Evolutionary conservation across 2,797 vertebrate species (phyloP).

Genomic region (Chlorospingus flavigularis): DNA sequence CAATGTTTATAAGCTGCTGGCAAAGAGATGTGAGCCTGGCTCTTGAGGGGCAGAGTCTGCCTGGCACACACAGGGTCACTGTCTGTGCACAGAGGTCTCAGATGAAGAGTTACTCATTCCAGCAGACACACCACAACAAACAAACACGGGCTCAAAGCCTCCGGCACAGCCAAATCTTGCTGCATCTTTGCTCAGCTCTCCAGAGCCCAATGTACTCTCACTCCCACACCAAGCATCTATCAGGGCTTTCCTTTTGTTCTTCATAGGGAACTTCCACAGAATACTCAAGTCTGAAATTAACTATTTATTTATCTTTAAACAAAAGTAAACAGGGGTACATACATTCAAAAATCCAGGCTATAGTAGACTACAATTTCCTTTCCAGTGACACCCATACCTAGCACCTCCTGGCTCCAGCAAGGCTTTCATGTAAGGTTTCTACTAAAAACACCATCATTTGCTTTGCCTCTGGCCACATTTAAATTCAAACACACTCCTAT

Average conservation of each 20-base stretch:
- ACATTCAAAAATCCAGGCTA: background rate
- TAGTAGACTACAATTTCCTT: background rate
- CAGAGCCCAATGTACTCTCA: background rate
- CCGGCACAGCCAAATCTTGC: background rate
- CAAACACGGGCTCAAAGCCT: background rate
- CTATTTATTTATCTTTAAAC: background rate
- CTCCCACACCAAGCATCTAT: background rate
- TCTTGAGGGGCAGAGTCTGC: background rate
- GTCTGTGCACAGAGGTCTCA: background rate
- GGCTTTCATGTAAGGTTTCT: background rate
- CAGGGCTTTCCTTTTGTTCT: background rate
- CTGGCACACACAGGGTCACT: background rate
- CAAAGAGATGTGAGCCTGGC: background rate
- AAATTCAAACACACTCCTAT: background rate
- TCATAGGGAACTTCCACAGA: background rate
- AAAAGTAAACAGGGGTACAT: background rate
- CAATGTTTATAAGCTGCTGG: background rate
- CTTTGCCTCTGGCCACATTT: background rate
- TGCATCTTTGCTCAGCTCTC: background rate
- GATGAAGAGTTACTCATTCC: background rate
- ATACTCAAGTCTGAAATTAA: background rate
- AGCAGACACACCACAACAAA: conserved; percentile 19
- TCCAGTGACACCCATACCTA: background rate
- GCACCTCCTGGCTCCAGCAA: background rate
- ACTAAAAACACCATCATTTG: background rate